phyloP scores from a whole-genome alignment of 2,797 vertebrate genomes.

The Enteromius fasciolatus region DNA sequence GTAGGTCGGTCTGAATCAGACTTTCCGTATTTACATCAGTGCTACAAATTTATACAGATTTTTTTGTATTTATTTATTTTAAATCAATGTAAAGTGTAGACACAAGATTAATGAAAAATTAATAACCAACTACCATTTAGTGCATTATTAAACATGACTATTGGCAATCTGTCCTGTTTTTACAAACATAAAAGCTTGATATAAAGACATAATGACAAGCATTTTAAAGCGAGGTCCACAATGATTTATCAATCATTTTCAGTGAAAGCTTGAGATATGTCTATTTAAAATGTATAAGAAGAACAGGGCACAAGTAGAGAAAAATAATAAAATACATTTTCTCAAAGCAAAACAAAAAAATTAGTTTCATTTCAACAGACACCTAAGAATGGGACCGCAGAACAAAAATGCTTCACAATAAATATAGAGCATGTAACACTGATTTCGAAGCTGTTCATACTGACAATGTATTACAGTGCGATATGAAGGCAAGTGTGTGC shows the following conservation, averaged over 20 bases:
- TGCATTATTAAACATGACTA: background rate
- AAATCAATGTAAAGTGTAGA: background rate
- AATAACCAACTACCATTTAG: background rate
- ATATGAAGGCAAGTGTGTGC: slow-evolving; percentile 32
- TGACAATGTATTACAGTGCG: slow-evolving; percentile 17
- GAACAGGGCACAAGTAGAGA: background rate
- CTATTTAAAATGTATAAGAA: slow-evolving; percentile 2
- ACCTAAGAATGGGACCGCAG: slow-evolving; percentile 39
- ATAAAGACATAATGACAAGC: slow-evolving; percentile 11
- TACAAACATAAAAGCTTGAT: slow-evolving; percentile 4
- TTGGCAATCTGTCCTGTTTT: background rate
- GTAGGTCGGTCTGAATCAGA: background rate
- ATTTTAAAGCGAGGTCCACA: background rate
- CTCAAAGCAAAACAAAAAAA: background rate
- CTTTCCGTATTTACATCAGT: background rate
- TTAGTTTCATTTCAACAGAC: slow-evolving; percentile 30
- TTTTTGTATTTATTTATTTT: background rate
- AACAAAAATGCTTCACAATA: slow-evolving; percentile 37
- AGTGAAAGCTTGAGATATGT: background rate
- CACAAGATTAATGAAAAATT: background rate
- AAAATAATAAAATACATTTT: slow-evolving; percentile 18
- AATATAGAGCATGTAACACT: slow-evolving; percentile 45
- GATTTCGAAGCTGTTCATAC: slow-evolving; percentile 31
- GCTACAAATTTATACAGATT: background rate
- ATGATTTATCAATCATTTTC: background rate